Evolutionary conservation across 2,797 vertebrate species (phyloP), one percentile per base, ranked within the genome.

Genomic region (Odontamblyopus rebecca): DNA sequence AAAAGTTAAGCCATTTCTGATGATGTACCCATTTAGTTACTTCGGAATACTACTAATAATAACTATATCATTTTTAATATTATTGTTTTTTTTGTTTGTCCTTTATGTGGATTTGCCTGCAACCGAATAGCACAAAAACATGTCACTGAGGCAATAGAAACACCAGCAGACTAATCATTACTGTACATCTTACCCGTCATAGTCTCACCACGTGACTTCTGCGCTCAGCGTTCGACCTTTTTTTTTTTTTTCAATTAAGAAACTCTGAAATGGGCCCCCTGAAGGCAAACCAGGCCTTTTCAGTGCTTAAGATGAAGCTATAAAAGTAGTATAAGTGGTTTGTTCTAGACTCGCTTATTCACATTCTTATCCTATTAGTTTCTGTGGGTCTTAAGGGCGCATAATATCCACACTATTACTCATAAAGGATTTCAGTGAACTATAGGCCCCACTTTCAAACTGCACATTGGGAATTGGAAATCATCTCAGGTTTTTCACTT

Each of bases 401-500:
- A 68, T 32, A 73, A 61, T 16, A 29, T 48, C 5, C 5, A 61
- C 1, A n/a, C 30, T 18, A 29, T 72, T 59, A 74, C 61, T 68
- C 54, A 32, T 57, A 35, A 18, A 27, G 8, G 61, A 41, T 65
- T 30, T 50, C 57, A 6, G 19, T 35, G 68, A 44, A 19, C 5
- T 53, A 32, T 16, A 27, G 26, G 13, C 61, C 61, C 3, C 27
- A 8, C 35, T 64, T 70, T 63, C 5, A 13, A 71, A 68, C 2
- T 27, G 26, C 26, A 41, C n/a, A 30, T 19, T 51, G 59, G 50
- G 59, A 69, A 68, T 66, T 48, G 48, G 13, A 51, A 61, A 69
- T 23, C 23, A 51, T 15, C 18, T 71, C 23, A 19, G 57, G 32
- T 72, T 44, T 70, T 35, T 61, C 61, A 63, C 51, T 78, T 76